Conservation (phyloP, 2,797 vertebrate genomes). For the Bovichtus variegatus region DNA sequence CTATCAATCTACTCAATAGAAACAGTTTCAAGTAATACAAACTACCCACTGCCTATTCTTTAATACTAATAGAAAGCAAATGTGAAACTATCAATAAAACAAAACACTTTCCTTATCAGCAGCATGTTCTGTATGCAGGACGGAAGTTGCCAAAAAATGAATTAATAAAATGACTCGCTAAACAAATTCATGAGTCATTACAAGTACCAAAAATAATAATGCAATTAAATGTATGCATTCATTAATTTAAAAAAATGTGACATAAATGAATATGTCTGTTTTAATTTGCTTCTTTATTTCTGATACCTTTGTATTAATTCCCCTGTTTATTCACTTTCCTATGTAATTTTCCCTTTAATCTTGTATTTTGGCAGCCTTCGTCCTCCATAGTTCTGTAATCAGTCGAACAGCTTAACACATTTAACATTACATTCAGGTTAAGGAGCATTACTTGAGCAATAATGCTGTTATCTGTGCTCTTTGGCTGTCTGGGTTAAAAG, state of each 20-base stretch:
- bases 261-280: no score
- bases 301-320: no score
- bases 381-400: background rate
- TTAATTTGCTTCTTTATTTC: no score
- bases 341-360: no score
- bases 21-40: constrained; percentile 1
- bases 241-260: no score
- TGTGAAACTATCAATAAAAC: background rate
- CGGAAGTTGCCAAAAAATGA: no score
- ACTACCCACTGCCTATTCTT: background rate
- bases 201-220: no score
- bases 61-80: background rate
- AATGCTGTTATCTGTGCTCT: background rate
- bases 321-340: no score
- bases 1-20: constrained; percentile 4
- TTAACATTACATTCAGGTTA: background rate
- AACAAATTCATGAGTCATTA: no score
- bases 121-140: background rate
- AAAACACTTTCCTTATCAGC: background rate
- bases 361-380: no score
- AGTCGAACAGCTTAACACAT: background rate
- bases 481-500: constrained; percentile 30
- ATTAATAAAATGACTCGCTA: no score
- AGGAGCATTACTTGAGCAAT: background rate
- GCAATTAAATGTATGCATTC: no score